Percentiles rank a stretch among this genome's conserved stretches.
These are phyloP conservation scores for Sepioteuthis lessoniana DNA, from an alignment of 2,888 invertebrate species.

Conservation along the genomic window DNA sequence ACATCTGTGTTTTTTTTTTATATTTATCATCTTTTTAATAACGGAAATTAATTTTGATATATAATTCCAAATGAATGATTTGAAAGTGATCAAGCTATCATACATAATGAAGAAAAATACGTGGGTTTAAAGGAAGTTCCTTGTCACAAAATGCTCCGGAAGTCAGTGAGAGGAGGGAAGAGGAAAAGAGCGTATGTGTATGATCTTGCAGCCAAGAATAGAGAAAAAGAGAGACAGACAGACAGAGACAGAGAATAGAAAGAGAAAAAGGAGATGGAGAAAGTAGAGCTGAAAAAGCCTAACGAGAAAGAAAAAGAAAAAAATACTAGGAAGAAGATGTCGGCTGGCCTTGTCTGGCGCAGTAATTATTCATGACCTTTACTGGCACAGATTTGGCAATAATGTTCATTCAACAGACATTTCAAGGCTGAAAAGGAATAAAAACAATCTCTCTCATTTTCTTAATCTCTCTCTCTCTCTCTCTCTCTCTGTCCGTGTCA, in stretches of 20 bases:
- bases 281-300: background rate
- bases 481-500: background rate
- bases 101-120: too few species aligned
- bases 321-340: background rate
- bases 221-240: background rate
- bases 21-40: too few species aligned
- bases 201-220: too few species aligned
- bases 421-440: background rate
- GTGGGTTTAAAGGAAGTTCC: too few species aligned
- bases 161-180: too few species aligned
- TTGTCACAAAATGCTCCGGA: too few species aligned
- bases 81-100: too few species aligned
- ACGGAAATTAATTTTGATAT: too few species aligned
- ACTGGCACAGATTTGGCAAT: background rate
- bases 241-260: background rate
- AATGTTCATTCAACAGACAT: slow-evolving; percentile 20
- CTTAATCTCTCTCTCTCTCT: background rate
- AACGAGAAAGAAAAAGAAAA: background rate
- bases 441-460: background rate
- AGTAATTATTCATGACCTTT: slow-evolving; percentile 8
- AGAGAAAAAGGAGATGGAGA: background rate
- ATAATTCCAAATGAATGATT: too few species aligned
- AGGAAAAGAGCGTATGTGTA: too few species aligned
- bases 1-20: too few species aligned
- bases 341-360: background rate